Evolutionary conservation across 2,888 invertebrate species (phyloP).

Genomic region (Nowickia ferox): DNA sequence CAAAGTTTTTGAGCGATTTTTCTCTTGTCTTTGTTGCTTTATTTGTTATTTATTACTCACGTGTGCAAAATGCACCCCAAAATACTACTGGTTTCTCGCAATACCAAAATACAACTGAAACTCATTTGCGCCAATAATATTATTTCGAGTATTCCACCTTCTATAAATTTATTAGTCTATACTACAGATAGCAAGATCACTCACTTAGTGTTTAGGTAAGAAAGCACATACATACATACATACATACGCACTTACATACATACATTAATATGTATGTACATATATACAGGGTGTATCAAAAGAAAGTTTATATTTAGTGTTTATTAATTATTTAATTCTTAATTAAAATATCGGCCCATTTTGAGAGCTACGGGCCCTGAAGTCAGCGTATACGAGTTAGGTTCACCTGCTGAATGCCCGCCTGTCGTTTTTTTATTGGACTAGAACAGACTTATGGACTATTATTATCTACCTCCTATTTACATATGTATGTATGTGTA

Average conservation of each 20-base stretch:
- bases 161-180: slow-evolving; percentile 27
- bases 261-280: neutral
- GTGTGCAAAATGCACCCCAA: slow-evolving; percentile 61
- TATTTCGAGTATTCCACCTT: slow-evolving; percentile 58
- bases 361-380: too few relatives aligned
- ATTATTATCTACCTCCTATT: too few relatives aligned
- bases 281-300: too few relatives aligned
- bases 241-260: neutral
- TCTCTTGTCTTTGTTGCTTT: slow-evolving; percentile 27
- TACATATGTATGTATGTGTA: too few relatives aligned
- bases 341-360: too few relatives aligned
- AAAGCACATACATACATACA: neutral
- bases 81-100: slow-evolving; percentile 56
- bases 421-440: too few relatives aligned
- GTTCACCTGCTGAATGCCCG: too few relatives aligned
- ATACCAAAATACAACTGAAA: slow-evolving; percentile 65
- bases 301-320: too few relatives aligned
- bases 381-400: too few relatives aligned
- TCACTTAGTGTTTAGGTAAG: slow-evolving; percentile 7
- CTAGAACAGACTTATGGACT: too few relatives aligned
- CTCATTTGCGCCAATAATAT: slow-evolving; percentile 63
- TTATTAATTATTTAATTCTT: too few relatives aligned
- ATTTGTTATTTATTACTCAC: slow-evolving; percentile 50
- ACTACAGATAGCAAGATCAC: slow-evolving; percentile 37
- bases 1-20: slow-evolving; percentile 17